A percentile compares a stretch with the other conserved stretches of the same genome.
Evolutionary conservation across 2,113 vertebrate species (phyloP).

Genomic region (Dinomys branickii): DNA sequence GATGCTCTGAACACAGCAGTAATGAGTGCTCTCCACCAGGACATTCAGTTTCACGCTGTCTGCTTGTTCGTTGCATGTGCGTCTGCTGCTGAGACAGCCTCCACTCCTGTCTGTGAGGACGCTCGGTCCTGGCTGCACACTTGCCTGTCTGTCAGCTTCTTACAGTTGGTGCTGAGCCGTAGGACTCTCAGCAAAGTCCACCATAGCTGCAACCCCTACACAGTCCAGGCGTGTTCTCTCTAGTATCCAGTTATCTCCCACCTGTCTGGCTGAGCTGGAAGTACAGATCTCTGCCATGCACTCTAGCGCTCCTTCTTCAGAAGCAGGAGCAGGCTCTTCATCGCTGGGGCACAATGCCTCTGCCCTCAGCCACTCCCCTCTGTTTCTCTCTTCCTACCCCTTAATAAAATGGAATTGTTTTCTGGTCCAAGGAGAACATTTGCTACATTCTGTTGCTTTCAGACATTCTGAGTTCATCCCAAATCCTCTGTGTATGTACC

Average conservation of each 20-base stretch:
- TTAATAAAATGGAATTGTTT: not conserved
- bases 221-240: not conserved
- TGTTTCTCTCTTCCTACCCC: not conserved
- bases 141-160: not conserved
- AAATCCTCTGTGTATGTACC: not conserved
- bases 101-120: not conserved
- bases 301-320: not conserved
- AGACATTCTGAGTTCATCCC: no score
- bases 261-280: not conserved
- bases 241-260: not conserved
- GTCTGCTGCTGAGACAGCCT: no score
- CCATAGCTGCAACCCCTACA: fast-evolving
- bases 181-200: not conserved
- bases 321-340: not conserved
- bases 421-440: not conserved
- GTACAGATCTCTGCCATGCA: no score
- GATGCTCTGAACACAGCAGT: not conserved
- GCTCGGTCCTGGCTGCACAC: not conserved
- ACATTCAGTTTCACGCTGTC: not conserved
- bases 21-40: not conserved
- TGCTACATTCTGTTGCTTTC: not conserved
- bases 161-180: fast-evolving
- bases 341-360: not conserved
- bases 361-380: not conserved
- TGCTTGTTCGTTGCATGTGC: no score